Evolutionary conservation across 1,140 invertebrate genomes (phyloP), one percentile per base, ranked within the genome.

Genomic region (Arctopsyche grandis): DNA sequence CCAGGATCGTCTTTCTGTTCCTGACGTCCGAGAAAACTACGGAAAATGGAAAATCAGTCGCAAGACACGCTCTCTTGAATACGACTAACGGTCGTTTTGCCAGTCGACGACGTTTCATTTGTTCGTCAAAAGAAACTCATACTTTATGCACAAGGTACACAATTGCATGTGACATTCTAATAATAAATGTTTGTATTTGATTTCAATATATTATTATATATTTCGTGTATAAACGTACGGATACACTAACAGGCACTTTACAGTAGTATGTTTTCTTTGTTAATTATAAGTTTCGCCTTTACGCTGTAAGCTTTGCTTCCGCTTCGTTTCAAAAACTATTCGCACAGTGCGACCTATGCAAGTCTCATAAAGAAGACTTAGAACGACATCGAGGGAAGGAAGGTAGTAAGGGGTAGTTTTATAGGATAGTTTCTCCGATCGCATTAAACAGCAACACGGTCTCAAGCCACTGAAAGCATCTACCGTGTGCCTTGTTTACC

Each of bases 381-480:
- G 21, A 9, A 60, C 56, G 56, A 60, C 48, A 48, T 29, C 69
- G 43, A 71, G 71, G 1, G 29, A 38, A 38, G 1, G 12, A 10
- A 60, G 29, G 69, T n/a, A 21, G 19, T 38, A 21, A 10, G n/a
- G 69, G 24, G 43, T 46, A 75, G 73, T 79, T 75, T 70, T 79
- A 75, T 70, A 14, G 78, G 60, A 75, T 46, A 46, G 60, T 69
- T 79, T 58, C 78, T 75, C 69, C 69, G 56, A 75, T 75, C 56
- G 78, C 78, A 79, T 79, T 79, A 79, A 79, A 74, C 69, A 69
- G 78, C 78, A 79, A 74, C 78, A 75, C 63, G 60, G 71, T 69
- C 52, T 24, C 26, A 66, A 43, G 56, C 46, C 69, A 26, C 52
- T 29, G 78, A 48, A 79, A 75, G 78, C 70, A 78, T 22, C 70